phyloP scores from a whole-genome alignment of 2,888 invertebrate species.

The Icerya purchasi region DNA sequence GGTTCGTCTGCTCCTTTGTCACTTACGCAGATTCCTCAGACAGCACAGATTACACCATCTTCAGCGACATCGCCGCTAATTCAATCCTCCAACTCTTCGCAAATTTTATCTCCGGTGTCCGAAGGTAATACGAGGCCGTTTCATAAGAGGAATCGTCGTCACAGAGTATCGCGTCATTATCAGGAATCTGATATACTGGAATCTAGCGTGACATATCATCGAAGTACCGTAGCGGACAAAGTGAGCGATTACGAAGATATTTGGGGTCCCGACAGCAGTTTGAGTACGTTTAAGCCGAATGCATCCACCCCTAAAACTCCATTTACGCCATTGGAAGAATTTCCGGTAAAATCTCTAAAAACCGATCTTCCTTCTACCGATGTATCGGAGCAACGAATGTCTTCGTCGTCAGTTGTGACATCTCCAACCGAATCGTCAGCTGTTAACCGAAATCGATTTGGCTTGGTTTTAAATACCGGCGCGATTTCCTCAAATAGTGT shows the following conservation, averaged over 20 bases:
- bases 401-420: background rate
- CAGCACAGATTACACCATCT: background rate
- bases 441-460: constrained; percentile 8
- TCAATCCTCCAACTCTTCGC: constrained; percentile 10
- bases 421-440: background rate
- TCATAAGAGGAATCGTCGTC: constrained; percentile 25
- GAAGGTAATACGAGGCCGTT: constrained; percentile 25
- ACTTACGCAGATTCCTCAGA: background rate
- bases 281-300: constrained; percentile 22
- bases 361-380: too few relatives aligned
- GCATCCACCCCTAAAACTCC: constrained; percentile 6
- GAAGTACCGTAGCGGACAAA: constrained; percentile 73
- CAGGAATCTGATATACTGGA: constrained; percentile 64
- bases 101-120: constrained; percentile 25
- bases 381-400: too few relatives aligned
- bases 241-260: constrained; percentile 89
- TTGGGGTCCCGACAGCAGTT: constrained; percentile 44
- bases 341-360: constrained; percentile 1
- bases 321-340: constrained; percentile 5
- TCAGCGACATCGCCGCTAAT: background rate
- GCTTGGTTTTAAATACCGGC: constrained; percentile 3
- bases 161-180: constrained; percentile 30
- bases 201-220: constrained; percentile 58
- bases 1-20: background rate
- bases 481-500: too few relatives aligned